These are phyloP conservation scores for Sisyra terminalis DNA, from an alignment of 2,888 invertebrate species.

Conservation along the genomic window DNA sequence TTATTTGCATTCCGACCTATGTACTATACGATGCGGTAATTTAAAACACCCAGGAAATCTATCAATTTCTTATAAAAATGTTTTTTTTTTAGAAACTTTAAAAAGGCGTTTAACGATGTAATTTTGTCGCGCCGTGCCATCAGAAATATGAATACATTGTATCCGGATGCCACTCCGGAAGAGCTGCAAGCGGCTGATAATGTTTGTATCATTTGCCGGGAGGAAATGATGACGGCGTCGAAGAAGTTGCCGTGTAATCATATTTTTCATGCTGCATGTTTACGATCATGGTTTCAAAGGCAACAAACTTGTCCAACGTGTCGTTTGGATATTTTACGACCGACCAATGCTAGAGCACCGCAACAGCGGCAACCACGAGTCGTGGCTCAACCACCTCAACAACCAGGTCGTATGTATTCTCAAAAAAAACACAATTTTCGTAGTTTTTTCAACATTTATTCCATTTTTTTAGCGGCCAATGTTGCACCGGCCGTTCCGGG, in stretches of 20 bases:
- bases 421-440: background rate
- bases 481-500: constrained; percentile 7
- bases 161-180: constrained; percentile 88
- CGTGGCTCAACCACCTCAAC: constrained; percentile 12
- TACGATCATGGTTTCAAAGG: constrained; percentile 98
- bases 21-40: constrained; percentile 92
- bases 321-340: constrained; percentile 63
- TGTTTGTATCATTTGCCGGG: constrained; percentile 96
- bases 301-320: constrained; percentile 99
- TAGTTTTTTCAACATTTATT: background rate
- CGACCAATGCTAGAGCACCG: constrained; percentile 27
- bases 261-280: constrained; percentile 95
- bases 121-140: constrained; percentile 92
- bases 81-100: constrained; percentile 57
- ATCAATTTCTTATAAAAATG: background rate
- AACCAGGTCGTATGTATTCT: constrained; percentile 4
- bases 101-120: constrained; percentile 94
- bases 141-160: constrained; percentile 94
- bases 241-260: constrained; percentile 98
- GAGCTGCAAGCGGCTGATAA: constrained; percentile 88
- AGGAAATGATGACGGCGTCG: constrained; percentile 54
- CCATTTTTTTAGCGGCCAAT: background rate
- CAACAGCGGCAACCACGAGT: constrained; percentile 20
- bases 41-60: constrained; percentile 4
- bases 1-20: constrained; percentile 97